These are phyloP conservation scores for Heliocidaris erythrogramma DNA, from an alignment of 35 echinoderm and acorn worm genomes.

Conservation along the genomic window DNA sequence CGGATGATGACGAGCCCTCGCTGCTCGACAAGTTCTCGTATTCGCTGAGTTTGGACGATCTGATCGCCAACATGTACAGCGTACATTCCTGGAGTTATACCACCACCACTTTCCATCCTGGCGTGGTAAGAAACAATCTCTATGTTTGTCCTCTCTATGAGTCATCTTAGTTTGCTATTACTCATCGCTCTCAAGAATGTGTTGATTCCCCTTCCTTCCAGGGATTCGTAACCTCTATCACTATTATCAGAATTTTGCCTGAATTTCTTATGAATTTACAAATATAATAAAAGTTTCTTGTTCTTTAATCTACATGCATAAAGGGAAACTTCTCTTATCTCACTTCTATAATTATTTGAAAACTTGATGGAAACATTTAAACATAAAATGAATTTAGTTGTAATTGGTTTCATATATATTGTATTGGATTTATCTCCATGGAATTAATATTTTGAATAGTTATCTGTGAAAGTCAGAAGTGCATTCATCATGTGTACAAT, in stretches of 20 bases:
- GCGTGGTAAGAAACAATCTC: slow-evolving; percentile 20
- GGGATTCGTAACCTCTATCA: neutral
- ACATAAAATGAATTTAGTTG: too few relatives aligned
- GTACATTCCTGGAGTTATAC: slow-evolving; percentile 42
- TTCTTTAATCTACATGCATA: too few relatives aligned
- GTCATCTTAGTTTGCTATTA: neutral
- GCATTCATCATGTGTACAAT: too few relatives aligned
- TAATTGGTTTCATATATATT: too few relatives aligned
- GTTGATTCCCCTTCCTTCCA: neutral
- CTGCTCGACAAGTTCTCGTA: slow-evolving; percentile 35
- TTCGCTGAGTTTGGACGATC: slow-evolving; percentile 44
- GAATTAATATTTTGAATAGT: too few relatives aligned
- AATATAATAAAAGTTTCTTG: too few relatives aligned
- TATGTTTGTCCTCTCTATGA: slow-evolving; percentile 17
- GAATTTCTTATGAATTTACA: neutral
- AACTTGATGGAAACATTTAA: too few relatives aligned
- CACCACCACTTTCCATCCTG: slow-evolving; percentile 3
- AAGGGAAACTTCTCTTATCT: too few relatives aligned
- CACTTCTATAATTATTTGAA: too few relatives aligned
- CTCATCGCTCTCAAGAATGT: neutral
- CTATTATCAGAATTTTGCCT: neutral
- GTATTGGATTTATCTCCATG: too few relatives aligned
- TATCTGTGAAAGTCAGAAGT: too few relatives aligned
- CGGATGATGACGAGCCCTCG: slow-evolving; percentile 36
- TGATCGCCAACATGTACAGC: slow-evolving; percentile 43